Evolutionary conservation across 2,888 invertebrate species (phyloP).

Genomic region (Meandrusa payeni): DNA sequence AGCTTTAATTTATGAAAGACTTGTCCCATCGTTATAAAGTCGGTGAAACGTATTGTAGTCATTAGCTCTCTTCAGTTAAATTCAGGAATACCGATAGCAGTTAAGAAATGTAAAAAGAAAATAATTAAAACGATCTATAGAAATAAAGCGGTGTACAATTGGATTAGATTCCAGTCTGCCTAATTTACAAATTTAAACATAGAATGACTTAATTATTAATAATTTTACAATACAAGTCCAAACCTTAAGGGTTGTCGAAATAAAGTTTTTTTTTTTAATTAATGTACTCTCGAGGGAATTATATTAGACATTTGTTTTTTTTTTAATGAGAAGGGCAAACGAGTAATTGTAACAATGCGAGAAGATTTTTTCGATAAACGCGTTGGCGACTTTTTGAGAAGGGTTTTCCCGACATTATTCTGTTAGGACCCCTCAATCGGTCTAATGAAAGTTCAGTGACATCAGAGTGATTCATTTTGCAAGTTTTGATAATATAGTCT

Average conservation of each 20-base stretch:
- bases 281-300: conserved; percentile 9
- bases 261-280: conserved; percentile 1
- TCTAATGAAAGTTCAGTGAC: no score
- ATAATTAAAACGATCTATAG: not conserved
- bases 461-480: no score
- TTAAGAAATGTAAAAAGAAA: conserved; percentile 4
- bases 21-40: conserved; percentile 68
- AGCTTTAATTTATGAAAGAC: conserved; percentile 65
- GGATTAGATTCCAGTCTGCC: not conserved
- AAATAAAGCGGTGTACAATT: conserved; percentile 7
- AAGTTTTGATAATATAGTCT: no score
- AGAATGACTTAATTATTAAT: no score
- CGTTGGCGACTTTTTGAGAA: no score
- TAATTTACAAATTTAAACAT: not conserved
- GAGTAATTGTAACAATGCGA: no score
- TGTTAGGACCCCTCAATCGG: no score
- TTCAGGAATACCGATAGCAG: conserved; percentile 2
- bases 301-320: conserved; percentile 17
- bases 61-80: conserved; percentile 58
- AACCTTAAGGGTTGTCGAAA: conserved; percentile 5
- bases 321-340: no score
- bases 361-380: no score
- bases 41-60: conserved; percentile 56
- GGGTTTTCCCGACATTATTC: no score
- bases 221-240: not conserved